Conservation (phyloP, 2,888 invertebrate genomes). For the Scaptomyza reducta region DNA sequence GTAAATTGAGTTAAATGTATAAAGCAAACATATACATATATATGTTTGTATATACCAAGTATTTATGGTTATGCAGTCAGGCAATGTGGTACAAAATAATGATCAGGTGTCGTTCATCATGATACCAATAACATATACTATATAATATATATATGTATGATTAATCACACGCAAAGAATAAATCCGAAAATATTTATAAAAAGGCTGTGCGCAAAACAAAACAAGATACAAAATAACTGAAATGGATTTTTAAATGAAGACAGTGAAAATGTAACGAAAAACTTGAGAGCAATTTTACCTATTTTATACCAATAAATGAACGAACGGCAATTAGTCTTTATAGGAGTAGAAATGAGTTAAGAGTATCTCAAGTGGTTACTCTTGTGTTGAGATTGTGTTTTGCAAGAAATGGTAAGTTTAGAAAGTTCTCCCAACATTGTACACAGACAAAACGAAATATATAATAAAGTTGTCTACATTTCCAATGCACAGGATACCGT, state of each 20-base stretch:
- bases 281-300: neutral
- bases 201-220: slow-evolving; percentile 72
- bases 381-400: neutral
- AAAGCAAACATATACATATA: slow-evolving; percentile 11
- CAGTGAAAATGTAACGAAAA: slow-evolving; percentile 25
- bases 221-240: slow-evolving; percentile 33
- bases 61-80: slow-evolving; percentile 15
- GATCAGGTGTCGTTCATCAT: slow-evolving; percentile 64
- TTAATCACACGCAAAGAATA: slow-evolving; percentile 20
- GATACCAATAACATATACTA: slow-evolving; percentile 24
- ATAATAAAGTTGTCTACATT: slow-evolving; percentile 4
- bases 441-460: neutral
- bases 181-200: slow-evolving; percentile 48
- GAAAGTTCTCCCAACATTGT: slow-evolving; percentile 1
- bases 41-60: slow-evolving; percentile 12
- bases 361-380: no score
- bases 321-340: neutral
- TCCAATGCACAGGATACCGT: neutral
- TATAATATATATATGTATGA: slow-evolving; percentile 13
- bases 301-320: neutral
- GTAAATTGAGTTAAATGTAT: slow-evolving; percentile 16
- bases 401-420: slow-evolving; percentile 31
- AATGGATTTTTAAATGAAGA: slow-evolving; percentile 21
- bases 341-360: neutral
- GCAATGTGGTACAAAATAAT: slow-evolving; percentile 72